phyloP scores from a whole-genome alignment of 2,888 invertebrate genomes.

The Pocota personata region DNA sequence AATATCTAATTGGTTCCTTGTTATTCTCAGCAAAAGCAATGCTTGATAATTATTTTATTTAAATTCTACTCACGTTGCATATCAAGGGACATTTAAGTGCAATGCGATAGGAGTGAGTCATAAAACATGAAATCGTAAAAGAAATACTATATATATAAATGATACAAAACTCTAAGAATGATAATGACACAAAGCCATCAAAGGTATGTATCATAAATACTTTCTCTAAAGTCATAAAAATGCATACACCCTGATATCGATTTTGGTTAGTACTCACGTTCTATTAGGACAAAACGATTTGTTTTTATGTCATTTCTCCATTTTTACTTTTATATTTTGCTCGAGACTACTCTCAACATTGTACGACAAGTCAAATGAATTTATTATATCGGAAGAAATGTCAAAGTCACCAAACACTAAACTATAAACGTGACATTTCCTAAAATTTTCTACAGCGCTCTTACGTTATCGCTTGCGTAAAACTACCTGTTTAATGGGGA shows the following conservation, averaged over 20 bases:
- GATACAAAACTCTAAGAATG: not conserved
- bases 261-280: not conserved
- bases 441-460: not conserved
- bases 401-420: not conserved
- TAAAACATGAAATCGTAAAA: conserved; percentile 22
- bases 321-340: no score
- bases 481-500: conserved; percentile 9
- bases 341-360: not conserved
- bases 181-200: conserved; percentile 5
- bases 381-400: not conserved
- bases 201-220: not conserved
- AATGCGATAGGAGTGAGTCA: not conserved
- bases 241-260: not conserved
- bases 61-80: not conserved
- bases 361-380: not conserved
- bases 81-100: not conserved
- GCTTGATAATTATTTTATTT: not conserved
- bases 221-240: not conserved
- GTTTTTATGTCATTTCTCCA: not conserved
- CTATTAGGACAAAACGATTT: not conserved
- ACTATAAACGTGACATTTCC: not conserved
- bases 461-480: not conserved
- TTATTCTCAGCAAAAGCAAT: no score
- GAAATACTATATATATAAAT: not conserved
- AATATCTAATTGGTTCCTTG: not conserved